These are phyloP conservation scores for Lepidothrix coronata DNA, from an alignment of 2,113 vertebrate genomes.

Conservation along the genomic window DNA sequence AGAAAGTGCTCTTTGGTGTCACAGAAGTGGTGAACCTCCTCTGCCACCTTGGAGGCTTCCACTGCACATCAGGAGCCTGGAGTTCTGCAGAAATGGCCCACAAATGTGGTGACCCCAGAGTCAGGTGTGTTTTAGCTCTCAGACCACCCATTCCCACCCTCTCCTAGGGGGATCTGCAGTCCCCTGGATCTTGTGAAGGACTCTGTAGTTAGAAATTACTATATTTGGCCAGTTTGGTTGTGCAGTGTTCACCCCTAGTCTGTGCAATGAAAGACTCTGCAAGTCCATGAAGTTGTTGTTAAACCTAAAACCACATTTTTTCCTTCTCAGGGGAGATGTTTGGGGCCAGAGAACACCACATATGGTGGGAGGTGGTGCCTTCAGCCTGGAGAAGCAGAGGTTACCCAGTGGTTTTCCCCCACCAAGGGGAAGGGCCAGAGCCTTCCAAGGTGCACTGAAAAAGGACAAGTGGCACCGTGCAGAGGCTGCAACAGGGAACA, in stretches of 20 bases:
- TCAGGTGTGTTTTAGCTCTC: not conserved
- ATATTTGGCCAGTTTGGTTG: not conserved
- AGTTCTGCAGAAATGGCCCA: not conserved
- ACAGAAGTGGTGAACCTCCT: not conserved
- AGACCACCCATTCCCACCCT: not conserved
- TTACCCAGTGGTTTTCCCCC: not conserved
- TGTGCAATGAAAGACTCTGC: not conserved
- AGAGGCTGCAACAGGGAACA: not conserved
- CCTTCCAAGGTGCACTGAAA: not conserved
- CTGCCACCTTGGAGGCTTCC: not conserved
- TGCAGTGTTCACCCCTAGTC: not conserved
- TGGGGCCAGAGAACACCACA: not conserved
- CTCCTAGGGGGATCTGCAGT: not conserved
- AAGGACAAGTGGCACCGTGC: not conserved
- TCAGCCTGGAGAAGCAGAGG: not conserved
- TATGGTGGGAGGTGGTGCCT: not conserved
- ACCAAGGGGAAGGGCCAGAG: not conserved
- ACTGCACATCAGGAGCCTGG: not conserved
- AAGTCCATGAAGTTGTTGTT: not conserved
- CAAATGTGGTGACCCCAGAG: rapidly evolving
- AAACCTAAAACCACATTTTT: not conserved
- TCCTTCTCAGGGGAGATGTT: not conserved
- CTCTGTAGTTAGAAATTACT: not conserved
- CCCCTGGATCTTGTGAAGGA: not conserved
- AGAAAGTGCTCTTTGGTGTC: not conserved